A percentile compares a stretch with the other conserved stretches of the same genome.
These are phyloP conservation scores for Lepas anatifera DNA, from an alignment of 2,888 invertebrate genomes.

Conservation along the genomic window DNA sequence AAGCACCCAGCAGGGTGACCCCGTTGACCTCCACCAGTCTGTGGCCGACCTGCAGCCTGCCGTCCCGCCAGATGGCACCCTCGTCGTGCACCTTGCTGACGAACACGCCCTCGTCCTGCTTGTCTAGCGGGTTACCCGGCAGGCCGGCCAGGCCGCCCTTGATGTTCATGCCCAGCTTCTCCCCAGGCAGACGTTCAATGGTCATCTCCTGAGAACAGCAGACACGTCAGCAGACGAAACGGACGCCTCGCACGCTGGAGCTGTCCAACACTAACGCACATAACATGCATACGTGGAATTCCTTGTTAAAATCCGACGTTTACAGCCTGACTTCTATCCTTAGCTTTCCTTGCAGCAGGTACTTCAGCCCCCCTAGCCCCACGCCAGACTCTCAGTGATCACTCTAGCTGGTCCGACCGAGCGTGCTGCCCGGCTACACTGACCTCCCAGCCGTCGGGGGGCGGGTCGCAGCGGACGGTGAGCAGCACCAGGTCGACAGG, in stretches of 20 bases:
- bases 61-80: conserved; percentile 83
- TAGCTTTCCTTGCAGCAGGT: too few species aligned
- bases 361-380: too few species aligned
- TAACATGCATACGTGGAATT: too few species aligned
- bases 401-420: too few species aligned
- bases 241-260: too few species aligned
- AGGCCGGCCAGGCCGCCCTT: conserved; percentile 38
- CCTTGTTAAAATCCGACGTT: too few species aligned
- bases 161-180: conserved; percentile 41
- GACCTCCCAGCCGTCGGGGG: conserved; percentile 86
- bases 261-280: too few species aligned
- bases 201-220: neutral
- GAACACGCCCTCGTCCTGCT: conserved; percentile 44
- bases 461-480: conserved; percentile 81
- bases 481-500: conserved; percentile 70
- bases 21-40: conserved; percentile 92
- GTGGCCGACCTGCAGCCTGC: conserved; percentile 84
- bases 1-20: conserved; percentile 76
- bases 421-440: too few species aligned
- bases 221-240: too few species aligned
- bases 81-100: conserved; percentile 79
- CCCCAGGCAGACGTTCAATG: neutral
- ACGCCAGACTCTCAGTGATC: too few species aligned
- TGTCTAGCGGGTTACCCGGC: conserved; percentile 39
- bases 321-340: too few species aligned